Percentiles rank a stretch among this genome's conserved stretches.
These are phyloP conservation scores for Rhizomys pruinosus DNA, from an alignment of 2,113 vertebrate species.

Conservation along the genomic window DNA sequence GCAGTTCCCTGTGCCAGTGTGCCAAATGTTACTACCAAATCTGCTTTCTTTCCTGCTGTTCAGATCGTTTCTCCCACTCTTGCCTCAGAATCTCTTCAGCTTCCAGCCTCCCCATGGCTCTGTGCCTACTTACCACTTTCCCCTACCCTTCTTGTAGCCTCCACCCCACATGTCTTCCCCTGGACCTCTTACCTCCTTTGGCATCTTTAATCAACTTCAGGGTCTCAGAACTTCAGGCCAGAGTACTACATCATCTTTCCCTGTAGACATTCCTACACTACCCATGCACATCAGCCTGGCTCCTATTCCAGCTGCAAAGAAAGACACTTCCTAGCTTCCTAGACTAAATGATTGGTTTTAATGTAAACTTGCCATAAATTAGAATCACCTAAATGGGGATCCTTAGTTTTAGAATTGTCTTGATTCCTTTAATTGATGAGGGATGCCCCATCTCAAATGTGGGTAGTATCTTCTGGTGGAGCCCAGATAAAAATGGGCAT, in stretches of 20 bases:
- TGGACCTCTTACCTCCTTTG: slow-evolving; percentile 3
- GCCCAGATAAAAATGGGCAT: too few species aligned
- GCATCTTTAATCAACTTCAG: not conserved
- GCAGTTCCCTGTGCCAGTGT: slow-evolving; percentile 43
- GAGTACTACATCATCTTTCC: not conserved
- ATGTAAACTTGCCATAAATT: too few species aligned
- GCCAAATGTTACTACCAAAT: slow-evolving; percentile 72
- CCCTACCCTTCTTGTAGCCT: not conserved
- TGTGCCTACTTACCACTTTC: slow-evolving; percentile 54
- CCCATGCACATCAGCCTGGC: not conserved
- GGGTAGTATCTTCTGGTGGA: too few species aligned
- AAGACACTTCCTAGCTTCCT: slow-evolving; percentile 9
- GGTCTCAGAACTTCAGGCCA: not conserved
- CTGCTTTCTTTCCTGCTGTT: slow-evolving; percentile 71
- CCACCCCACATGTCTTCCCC: not conserved
- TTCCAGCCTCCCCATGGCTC: slow-evolving; percentile 15
- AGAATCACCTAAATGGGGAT: too few species aligned
- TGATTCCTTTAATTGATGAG: too few species aligned
- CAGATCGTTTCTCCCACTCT: slow-evolving; percentile 21
- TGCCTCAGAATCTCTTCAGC: slow-evolving; percentile 50
- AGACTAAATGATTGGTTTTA: not conserved
- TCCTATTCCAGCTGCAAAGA: slow-evolving; percentile 32
- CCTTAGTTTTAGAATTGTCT: too few species aligned
- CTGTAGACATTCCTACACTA: not conserved
- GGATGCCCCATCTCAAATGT: too few species aligned